Evolutionary conservation across 2,888 invertebrate genomes (phyloP).

Genomic region (Nebria salina): DNA sequence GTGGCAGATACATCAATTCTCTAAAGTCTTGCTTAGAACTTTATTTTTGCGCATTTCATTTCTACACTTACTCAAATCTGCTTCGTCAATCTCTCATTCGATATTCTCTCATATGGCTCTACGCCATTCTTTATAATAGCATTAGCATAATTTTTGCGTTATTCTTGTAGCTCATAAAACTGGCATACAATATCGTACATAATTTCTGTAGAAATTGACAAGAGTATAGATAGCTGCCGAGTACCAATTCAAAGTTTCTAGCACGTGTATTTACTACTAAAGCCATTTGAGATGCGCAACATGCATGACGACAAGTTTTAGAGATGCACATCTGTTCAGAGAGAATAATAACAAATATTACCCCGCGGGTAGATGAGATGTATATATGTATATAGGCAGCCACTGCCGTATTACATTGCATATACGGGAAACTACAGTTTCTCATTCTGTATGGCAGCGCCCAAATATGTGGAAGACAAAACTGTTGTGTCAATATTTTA

Average conservation of each 20-base stretch:
- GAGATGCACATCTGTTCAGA: not conserved
- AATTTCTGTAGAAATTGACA: not conserved
- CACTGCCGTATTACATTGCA: not conserved
- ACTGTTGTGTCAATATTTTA: slow-evolving; percentile 1
- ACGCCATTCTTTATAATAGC: too few species aligned
- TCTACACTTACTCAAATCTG: too few species aligned
- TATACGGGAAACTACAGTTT: not conserved
- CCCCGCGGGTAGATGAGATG: not conserved
- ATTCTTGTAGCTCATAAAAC: too few species aligned
- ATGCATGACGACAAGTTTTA: not conserved
- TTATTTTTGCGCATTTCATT: too few species aligned
- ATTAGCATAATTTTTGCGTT: too few species aligned
- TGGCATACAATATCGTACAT: not conserved
- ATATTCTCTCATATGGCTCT: too few species aligned
- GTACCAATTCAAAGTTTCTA: not conserved
- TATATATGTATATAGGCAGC: not conserved
- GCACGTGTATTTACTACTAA: not conserved
- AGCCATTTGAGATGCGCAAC: not conserved
- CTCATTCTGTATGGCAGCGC: not conserved
- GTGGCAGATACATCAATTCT: too few species aligned
- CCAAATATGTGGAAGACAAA: not conserved
- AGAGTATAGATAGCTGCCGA: not conserved
- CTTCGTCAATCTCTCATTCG: too few species aligned
- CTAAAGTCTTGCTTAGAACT: too few species aligned
- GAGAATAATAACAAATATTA: slow-evolving; percentile 10